A percentile compares a stretch with the other conserved stretches of the same genome.
Evolutionary conservation across 2,888 invertebrate species (phyloP).

Genomic region (Macroteleia sp.): DNA sequence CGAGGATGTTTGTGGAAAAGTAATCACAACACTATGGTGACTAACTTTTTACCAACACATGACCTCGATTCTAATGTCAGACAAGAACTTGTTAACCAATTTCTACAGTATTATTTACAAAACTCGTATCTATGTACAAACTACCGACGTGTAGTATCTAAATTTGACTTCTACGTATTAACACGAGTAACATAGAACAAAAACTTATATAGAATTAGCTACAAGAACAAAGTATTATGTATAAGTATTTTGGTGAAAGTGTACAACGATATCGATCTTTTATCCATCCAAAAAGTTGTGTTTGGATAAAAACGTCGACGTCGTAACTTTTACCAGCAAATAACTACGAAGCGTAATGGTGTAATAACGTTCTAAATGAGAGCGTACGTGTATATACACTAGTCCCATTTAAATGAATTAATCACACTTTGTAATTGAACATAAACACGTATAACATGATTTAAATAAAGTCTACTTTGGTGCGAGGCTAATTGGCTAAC

Average conservation of each 20-base stretch:
- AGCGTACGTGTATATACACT: constrained; percentile 50
- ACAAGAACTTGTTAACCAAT: no score
- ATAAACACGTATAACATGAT: constrained; percentile 64
- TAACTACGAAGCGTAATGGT: constrained; percentile 19
- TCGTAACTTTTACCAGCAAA: constrained; percentile 41
- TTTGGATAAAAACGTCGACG: constrained; percentile 9
- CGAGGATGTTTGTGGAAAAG: not conserved
- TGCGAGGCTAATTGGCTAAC: constrained; percentile 85
- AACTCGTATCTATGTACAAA: constrained; percentile 37
- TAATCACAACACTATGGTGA: not conserved
- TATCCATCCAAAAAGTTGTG: no score
- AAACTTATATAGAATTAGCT: constrained; percentile 7
- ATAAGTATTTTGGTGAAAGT: constrained; percentile 29
- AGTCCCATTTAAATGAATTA: constrained; percentile 58
- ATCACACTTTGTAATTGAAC: constrained; percentile 63
- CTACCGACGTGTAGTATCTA: constrained; percentile 16
- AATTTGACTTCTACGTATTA: constrained; percentile 36
- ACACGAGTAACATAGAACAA: constrained; percentile 36
- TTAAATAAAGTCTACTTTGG: constrained; percentile 61
- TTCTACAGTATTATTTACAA: constrained; percentile 52
- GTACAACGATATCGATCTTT: constrained; percentile 6
- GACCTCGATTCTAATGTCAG: not conserved
- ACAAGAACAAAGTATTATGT: constrained; percentile 32
- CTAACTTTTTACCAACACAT: no score
- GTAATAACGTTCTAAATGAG: constrained; percentile 24